Evolutionary conservation across 2,888 invertebrate species (phyloP), one percentile per base, ranked within the genome.

Genomic region (Hedychridium roseum): DNA sequence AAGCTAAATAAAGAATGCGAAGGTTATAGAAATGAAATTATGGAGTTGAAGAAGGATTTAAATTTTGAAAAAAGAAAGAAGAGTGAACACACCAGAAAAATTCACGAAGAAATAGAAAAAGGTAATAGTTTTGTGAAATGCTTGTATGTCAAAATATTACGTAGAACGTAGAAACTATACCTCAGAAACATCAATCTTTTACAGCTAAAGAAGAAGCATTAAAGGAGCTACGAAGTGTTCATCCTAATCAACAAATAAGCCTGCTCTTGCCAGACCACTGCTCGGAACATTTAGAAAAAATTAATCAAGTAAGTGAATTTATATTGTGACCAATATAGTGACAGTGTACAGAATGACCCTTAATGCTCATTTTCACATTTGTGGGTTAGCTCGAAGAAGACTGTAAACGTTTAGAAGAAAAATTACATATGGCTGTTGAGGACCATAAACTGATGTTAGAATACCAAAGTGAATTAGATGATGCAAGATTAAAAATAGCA

Each of bases 161-260:
- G n/a, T n/a, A n/a, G n/a, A n/a, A n/a, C n/a, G n/a, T n/a, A n/a
- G n/a, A n/a, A n/a, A n/a, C n/a, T n/a, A n/a, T n/a, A n/a, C n/a
- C n/a, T n/a, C n/a, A n/a, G n/a, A n/a, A n/a, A n/a, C n/a, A n/a
- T n/a, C n/a, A n/a, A n/a, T n/a, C n/a, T n/a, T 38, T 57, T 47
- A 9, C 15, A 75, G 76, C 74, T 11, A 76, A 76, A 65, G 71
- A 76, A 50, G 66, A 73, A 54, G 76, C 76, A 2, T 57, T 76
- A 15, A 62, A 65, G 20, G 76, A 75, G 61, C 50, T 76, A 15
- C 60, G 76, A 36, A 72, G 62, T 47, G 61, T 73, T 1, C 62
- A 72, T 37, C 74, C 76, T 2, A 68, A 71, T 55, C 72, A 69
- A 41, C 61, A 70, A 43, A 74, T 75, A 50, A 73, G 68, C 38